phyloP scores from a whole-genome alignment of 2,113 vertebrate genomes.

The Embiotoca jacksoni region DNA sequence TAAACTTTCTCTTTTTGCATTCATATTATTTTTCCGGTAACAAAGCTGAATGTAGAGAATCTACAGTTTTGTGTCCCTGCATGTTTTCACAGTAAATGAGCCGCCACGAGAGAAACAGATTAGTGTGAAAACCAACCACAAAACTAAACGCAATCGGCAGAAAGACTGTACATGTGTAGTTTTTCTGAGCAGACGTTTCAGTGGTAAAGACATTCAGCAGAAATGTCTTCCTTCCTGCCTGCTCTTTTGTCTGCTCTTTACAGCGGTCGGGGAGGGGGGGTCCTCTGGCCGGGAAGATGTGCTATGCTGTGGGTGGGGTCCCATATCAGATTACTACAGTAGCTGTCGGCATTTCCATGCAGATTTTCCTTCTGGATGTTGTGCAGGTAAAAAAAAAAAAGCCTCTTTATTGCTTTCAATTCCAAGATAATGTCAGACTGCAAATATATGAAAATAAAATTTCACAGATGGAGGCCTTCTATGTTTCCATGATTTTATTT shows the following conservation, averaged over 20 bases:
- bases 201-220: too few species aligned
- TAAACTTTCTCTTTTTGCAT: not conserved
- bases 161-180: too few species aligned
- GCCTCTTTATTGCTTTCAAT: not conserved
- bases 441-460: too few species aligned
- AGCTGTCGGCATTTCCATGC: slow-evolving; percentile 77
- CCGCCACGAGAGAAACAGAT: too few species aligned
- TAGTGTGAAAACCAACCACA: too few species aligned
- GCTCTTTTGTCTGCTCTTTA: slow-evolving; percentile 6
- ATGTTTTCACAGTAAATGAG: too few species aligned
- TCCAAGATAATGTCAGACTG: not conserved
- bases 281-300: slow-evolving; percentile 76
- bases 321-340: slow-evolving; percentile 80
- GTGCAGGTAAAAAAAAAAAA: slow-evolving; percentile 75
- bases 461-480: slow-evolving; percentile 78
- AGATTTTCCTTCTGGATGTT: slow-evolving; percentile 85
- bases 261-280: slow-evolving; percentile 62
- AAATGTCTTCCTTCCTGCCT: not conserved
- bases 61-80: too few species aligned
- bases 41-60: too few species aligned
- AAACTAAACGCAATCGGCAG: too few species aligned
- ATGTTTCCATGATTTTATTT: slow-evolving; percentile 82
- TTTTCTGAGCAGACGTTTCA: too few species aligned
- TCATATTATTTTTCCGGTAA: not conserved
- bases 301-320: slow-evolving; percentile 80